Percentiles rank a stretch among this genome's conserved stretches.
Conservation (phyloP, 1,140 invertebrate genomes). For the Drosophila insularis region DNA sequence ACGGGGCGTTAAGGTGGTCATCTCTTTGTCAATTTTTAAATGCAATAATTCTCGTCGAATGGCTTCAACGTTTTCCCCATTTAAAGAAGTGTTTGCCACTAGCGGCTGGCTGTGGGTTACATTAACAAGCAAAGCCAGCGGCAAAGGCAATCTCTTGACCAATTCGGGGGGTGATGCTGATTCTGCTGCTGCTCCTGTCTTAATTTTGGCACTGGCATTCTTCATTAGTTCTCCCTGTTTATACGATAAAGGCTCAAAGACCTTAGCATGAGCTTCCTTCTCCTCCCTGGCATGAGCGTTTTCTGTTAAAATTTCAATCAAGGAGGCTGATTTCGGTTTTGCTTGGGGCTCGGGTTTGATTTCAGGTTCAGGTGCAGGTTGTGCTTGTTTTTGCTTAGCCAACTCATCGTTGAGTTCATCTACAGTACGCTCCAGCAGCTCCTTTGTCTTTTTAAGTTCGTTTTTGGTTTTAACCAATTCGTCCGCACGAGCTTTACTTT, state of each 20-base stretch:
- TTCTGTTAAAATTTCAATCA: slow-evolving; percentile 68
- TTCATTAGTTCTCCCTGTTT: slow-evolving; percentile 65
- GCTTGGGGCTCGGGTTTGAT: slow-evolving; percentile 11
- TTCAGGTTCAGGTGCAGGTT: slow-evolving; percentile 11
- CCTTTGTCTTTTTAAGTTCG: slow-evolving; percentile 84
- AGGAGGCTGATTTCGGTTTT: slow-evolving; percentile 47
- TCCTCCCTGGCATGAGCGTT: slow-evolving; percentile 59
- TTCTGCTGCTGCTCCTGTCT: neutral
- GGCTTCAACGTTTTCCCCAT: slow-evolving; percentile 69
- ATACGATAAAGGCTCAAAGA: slow-evolving; percentile 75
- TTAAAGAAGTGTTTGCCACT: slow-evolving; percentile 31
- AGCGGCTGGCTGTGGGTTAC: slow-evolving; percentile 17
- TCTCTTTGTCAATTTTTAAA: slow-evolving; percentile 31
- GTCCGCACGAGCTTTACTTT: slow-evolving; percentile 82
- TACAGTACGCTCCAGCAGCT: slow-evolving; percentile 83
- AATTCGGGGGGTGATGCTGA: neutral
- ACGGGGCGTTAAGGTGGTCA: neutral
- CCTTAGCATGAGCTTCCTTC: slow-evolving; percentile 60
- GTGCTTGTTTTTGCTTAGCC: slow-evolving; percentile 69
- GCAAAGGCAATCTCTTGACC: slow-evolving; percentile 61
- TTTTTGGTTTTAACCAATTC: slow-evolving; percentile 82
- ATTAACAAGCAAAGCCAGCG: slow-evolving; percentile 65
- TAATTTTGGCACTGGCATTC: slow-evolving; percentile 40
- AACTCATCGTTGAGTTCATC: slow-evolving; percentile 83
- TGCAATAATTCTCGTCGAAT: slow-evolving; percentile 72